A percentile compares a stretch with the other conserved stretches of the same genome.
Evolutionary conservation across 2,888 invertebrate genomes (phyloP).

Genomic region (Iphiclides podalirius): DNA sequence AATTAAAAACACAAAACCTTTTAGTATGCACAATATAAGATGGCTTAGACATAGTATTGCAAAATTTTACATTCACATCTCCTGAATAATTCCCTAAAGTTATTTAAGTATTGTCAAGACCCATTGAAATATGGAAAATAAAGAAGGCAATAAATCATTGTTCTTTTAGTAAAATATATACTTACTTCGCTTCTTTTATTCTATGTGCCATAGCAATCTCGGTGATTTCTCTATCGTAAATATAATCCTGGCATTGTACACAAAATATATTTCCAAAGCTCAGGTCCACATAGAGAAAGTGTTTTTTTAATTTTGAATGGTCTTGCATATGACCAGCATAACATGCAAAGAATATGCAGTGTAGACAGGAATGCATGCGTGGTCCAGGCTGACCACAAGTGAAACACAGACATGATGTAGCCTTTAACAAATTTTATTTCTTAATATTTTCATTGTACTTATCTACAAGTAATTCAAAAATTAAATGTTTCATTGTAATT

Average conservation of each 20-base stretch:
- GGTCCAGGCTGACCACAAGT: constrained; percentile 88
- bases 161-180: constrained; percentile 25
- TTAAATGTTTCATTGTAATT: too few relatives aligned
- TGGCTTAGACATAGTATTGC: too few relatives aligned
- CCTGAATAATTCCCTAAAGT: too few relatives aligned
- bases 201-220: constrained; percentile 78
- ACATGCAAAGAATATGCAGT: constrained; percentile 97
- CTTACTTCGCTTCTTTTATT: constrained; percentile 79
- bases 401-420: constrained; percentile 89
- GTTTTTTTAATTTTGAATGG: constrained; percentile 90
- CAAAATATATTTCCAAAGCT: constrained; percentile 94
- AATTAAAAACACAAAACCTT: too few relatives aligned
- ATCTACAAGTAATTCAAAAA: too few relatives aligned
- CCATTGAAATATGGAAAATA: too few relatives aligned
- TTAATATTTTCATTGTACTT: too few relatives aligned
- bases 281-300: constrained; percentile 92
- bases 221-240: constrained; percentile 88
- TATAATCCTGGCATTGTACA: constrained; percentile 93
- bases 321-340: constrained; percentile 92
- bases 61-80: too few relatives aligned
- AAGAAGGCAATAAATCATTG: not conserved
- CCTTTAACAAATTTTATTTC: constrained; percentile 72
- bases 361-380: constrained; percentile 91
- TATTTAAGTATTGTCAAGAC: too few relatives aligned
- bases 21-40: too few relatives aligned